These are phyloP conservation scores for Buphagus erythrorhynchus DNA, from an alignment of 2,797 vertebrate species.

Conservation along the genomic window DNA sequence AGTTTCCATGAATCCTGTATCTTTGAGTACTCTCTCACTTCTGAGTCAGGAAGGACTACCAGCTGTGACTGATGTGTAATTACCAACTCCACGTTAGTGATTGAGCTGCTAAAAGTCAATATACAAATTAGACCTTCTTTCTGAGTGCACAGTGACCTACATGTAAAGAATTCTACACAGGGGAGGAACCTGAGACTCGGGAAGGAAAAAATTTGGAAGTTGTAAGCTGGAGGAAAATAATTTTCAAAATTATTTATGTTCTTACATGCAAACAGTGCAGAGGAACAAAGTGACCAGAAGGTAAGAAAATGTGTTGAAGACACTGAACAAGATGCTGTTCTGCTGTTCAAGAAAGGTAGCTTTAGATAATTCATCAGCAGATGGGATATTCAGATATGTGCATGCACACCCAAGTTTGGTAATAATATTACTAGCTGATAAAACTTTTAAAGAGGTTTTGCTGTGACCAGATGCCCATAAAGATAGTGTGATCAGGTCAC, in stretches of 20 bases:
- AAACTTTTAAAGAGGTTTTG: not conserved
- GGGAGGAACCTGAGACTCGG: not conserved
- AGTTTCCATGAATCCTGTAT: not conserved
- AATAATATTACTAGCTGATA: not conserved
- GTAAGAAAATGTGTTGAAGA: not conserved
- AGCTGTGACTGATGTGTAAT: not conserved
- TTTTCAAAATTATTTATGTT: not conserved
- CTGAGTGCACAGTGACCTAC: not conserved
- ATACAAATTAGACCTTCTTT: not conserved
- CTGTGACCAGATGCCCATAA: not conserved
- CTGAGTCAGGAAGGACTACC: not conserved
- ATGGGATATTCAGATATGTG: not conserved
- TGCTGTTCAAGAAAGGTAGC: not conserved
- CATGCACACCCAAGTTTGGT: not conserved
- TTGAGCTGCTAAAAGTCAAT: not conserved
- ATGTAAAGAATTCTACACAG: not conserved
- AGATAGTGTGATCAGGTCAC: not conserved
- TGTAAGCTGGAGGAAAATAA: not conserved
- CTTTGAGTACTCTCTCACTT: not conserved
- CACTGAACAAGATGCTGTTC: not conserved
- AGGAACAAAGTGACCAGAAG: not conserved
- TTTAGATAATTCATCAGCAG: not conserved
- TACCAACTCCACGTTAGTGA: not conserved
- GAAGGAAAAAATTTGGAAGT: not conserved
- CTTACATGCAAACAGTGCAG: not conserved